Conservation (phyloP, 2,888 invertebrate species). For the Trichogramma dendrolimi region DNA sequence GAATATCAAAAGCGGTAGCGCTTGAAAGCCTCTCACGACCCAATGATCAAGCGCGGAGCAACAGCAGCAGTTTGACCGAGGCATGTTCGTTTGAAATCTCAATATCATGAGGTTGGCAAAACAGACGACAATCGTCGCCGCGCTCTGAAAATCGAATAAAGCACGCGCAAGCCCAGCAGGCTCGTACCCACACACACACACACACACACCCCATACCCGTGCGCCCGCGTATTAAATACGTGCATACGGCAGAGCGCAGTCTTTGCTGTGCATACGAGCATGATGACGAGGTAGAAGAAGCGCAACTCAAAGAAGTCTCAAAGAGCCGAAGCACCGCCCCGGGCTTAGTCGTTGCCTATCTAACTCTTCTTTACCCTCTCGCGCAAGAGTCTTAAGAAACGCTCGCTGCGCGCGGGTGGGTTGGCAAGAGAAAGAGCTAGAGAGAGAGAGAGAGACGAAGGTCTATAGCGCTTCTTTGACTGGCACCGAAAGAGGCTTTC, state of each 20-base stretch:
- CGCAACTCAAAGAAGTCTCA: conserved; percentile 16
- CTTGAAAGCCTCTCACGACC: too few relatives aligned
- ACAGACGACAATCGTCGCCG: too few relatives aligned
- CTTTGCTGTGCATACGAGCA: background rate
- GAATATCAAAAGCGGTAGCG: too few relatives aligned
- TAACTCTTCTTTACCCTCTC: conserved; percentile 12
- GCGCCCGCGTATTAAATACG: background rate
- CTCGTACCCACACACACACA: background rate
- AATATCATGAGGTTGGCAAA: too few relatives aligned
- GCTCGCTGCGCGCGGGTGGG: background rate
- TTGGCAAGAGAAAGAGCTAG: background rate
- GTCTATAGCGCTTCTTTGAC: conserved; percentile 17
- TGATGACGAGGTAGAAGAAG: conserved; percentile 6
- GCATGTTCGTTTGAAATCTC: too few relatives aligned
- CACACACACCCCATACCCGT: background rate
- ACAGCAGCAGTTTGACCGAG: too few relatives aligned
- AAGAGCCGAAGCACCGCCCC: conserved; percentile 9
- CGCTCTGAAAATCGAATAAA: background rate
- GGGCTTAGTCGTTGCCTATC: conserved; percentile 4
- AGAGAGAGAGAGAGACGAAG: background rate
- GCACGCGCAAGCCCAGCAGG: background rate
- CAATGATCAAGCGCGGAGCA: too few relatives aligned
- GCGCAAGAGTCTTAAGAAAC: conserved; percentile 23
- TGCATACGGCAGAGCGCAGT: conserved; percentile 9
- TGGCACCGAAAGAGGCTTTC: background rate